Evolutionary conservation across 2,113 vertebrate genomes (phyloP), one percentile per base, ranked within the genome.

Genomic region (Calidris pygmaea): DNA sequence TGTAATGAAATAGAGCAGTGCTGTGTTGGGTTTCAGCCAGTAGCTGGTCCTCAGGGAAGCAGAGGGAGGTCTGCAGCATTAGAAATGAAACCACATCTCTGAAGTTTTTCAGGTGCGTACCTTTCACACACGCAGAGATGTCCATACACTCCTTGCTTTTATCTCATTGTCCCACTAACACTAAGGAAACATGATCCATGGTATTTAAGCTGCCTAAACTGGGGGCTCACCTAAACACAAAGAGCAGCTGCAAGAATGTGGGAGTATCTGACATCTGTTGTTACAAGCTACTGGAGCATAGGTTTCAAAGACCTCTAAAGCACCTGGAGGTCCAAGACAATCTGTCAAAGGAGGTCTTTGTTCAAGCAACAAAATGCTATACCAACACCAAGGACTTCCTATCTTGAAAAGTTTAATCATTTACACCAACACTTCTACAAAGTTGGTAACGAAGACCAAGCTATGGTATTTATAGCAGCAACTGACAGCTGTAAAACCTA

Each of bases 371-470:
- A 94, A 73, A 74, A 85, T 48, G 47, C 60, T 95, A 6, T 84
- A 53, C 13, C 52, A 91, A 86, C 79, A 95, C 45, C 41, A 82
- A 4, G 2, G 7, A 39, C n/a, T 47, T 93, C 75, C 80, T 87
- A 12, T 67, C 84, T 73, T 89, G 59, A 90, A 65, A 87, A 88
- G 56, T 95, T 90, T 96, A 85, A 94, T 95, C 50, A 84, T 74
- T 95, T 88, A 86, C 43, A 95, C 56, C 76, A 80, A 95, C 78
- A 86, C 30, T 66, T 66, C 63, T 45, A 66, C 12, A 24, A 87
- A 71, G 50, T 4, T 90, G 75, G 79, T 81, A 93, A 86, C 1
- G 0, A 93, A 84, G 73, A 90, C 79, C 47, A 78, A 81, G 45
- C 72, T 84, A 52, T 18, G 9, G 56, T 73, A 89, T 45, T 90